Percentiles rank a stretch among this genome's conserved stretches.
phyloP scores from a whole-genome alignment of 1,140 invertebrate species.

The Bradynema listronoti region DNA sequence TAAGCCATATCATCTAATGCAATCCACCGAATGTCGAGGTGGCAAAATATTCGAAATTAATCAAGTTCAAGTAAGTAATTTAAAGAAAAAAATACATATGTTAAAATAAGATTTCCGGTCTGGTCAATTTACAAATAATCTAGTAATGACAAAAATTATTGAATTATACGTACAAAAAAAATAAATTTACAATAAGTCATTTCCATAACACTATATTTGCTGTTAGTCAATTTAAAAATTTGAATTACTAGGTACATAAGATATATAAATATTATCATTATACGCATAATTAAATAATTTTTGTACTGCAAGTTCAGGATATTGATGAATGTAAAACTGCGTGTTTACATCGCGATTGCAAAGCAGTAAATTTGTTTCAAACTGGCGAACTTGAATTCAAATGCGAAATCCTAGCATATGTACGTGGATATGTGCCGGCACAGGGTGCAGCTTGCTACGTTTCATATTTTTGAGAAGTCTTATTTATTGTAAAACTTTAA shows the following conservation, averaged over 20 bases:
- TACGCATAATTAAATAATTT: conserved; percentile 13
- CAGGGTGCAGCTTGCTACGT: conserved; percentile 45
- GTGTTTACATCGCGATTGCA: conserved; percentile 37
- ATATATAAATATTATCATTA: too few species aligned
- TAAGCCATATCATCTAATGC: conserved; percentile 40
- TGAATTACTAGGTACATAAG: too few species aligned
- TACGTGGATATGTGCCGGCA: conserved; percentile 35
- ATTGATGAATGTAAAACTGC: conserved; percentile 47
- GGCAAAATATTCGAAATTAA: conserved; percentile 46
- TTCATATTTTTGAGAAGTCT: conserved; percentile 27
- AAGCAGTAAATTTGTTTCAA: conserved; percentile 41
- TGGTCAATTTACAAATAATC: too few species aligned
- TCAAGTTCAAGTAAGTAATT: conserved; percentile 29
- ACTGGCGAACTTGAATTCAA: conserved; percentile 47
- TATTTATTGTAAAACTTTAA: not conserved
- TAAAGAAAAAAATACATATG: too few species aligned
- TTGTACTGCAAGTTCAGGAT: conserved; percentile 21
- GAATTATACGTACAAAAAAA: too few species aligned
- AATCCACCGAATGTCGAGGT: conserved; percentile 40
- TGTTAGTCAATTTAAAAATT: too few species aligned
- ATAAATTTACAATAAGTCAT: too few species aligned
- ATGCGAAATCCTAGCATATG: conserved; percentile 42
- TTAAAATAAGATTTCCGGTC: too few species aligned
- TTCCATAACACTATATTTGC: too few species aligned
- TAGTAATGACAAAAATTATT: too few species aligned